Base-by-base conservation (phyloP, 2,888 invertebrate species). In the Drosophila rubida region DNA sequence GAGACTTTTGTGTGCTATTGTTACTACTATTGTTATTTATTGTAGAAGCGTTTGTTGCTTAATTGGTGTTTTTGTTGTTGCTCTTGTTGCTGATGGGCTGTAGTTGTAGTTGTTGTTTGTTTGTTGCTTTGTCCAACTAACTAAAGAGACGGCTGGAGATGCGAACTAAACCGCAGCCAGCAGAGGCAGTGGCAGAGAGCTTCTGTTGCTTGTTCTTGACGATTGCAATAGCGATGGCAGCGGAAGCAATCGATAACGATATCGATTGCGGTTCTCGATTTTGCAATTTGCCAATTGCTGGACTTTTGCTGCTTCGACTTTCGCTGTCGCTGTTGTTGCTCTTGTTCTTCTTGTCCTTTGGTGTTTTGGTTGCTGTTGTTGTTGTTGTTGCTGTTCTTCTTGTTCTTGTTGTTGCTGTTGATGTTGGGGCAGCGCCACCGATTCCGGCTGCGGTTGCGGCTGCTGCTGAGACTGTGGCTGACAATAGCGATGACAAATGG, bases 401-500 rank as follows among this genome's bases (percentile, higher is more conserved):
- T 55, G 46, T 7, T 74, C 53, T 27, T 55, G 19, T 54, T 67
- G 60, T 27, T 49, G 25, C 42, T 51, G 37, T 48, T 25, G 13
- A 35, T 53, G n/a, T 41, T 51, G 54, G 37, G 55, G 62, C 57
- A 55, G 59, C 70, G 53, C 49, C 63, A 69, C 25, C 57, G 46
- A 32, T 48, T 72, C 48, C 68, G 49, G 67, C 51, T 64, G 51
- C 66, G 49, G 55, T 55, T 62, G 51, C 63, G 49, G 55, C 61
- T 62, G 39, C 53, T 66, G 64, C 51, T 73, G 71, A 46, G 57
- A 55, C 53, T 75, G 64, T 51, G 60, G 64, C 69, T 75, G 85
- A 80, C 78, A 87, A 78, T 67, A 84, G 73, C 80, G 84, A 86
- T 89, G 90, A 87, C 77, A 89, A 84, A 88, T 88, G 84, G 85